Base-by-base conservation (phyloP, 2,797 vertebrate genomes). In the Epinephelus malabaricus region DNA sequence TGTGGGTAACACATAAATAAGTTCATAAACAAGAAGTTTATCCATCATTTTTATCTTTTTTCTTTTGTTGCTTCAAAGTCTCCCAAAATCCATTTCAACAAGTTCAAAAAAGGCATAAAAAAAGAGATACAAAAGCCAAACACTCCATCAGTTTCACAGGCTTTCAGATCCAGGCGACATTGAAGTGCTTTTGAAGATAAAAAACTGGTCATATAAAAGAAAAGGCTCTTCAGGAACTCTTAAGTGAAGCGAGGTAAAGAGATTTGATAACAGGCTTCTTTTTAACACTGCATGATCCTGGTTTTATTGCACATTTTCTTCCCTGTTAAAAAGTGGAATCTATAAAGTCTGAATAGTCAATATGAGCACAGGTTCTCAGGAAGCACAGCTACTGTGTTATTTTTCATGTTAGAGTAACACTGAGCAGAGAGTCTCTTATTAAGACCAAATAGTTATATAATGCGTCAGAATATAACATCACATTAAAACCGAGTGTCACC, bases 141-240 rank as follows among this genome's bases (percentile, higher is more conserved):
- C 23, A 55, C 58, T 51, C 19, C 4, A 50, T 0, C 38, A 73
- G 40, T 64, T 62, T 76, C 47, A 18, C 25, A 66, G 51, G 38
- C 19, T 63, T 67, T 78, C 18, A 68, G 14, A 69, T 69, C 51
- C 34, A 73, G 4, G 30, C 15, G 2, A 70, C n/a, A 76, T n/a
- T 27, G 46, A 69, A 27, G 47, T 18, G 21, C 47, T 68, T 79
- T 71, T 66, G 21, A 76, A 68, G 55, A 68, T 45, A 55, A 71
- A 60, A 66, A 60, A 49, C 0, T 27, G 9, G 25, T 34, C 46
- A 66, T 9, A 53, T 19, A 38, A 25, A 64, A 43, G 19, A 69
- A 51, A 69, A 74, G 15, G 3, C 38, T 65, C 14, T 55, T 53
- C 5, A 21, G 53, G 30, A 61, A 53, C 18, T 78, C 59, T 59